These are phyloP conservation scores for Eugnorisma glareosa DNA, from an alignment of 2,888 invertebrate genomes.

Conservation along the genomic window DNA sequence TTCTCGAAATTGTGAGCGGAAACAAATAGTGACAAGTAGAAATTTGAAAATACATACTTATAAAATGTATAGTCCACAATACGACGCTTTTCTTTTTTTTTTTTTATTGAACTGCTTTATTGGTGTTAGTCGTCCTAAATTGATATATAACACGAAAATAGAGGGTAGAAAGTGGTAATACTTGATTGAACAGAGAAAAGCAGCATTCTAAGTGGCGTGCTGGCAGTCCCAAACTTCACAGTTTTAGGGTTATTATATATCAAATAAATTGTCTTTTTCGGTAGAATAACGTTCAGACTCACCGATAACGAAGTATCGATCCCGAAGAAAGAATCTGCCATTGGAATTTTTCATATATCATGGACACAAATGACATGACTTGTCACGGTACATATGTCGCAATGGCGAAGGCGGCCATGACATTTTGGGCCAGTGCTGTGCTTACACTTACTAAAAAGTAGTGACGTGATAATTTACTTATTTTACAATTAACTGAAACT, in stretches of 20 bases:
- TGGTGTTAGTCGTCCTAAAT: conserved; percentile 24
- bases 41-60: conserved; percentile 59
- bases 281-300: conserved; percentile 85
- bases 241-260: conserved; percentile 71
- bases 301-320: conserved; percentile 95
- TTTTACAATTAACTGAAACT: not conserved
- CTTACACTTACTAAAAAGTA: conserved; percentile 35
- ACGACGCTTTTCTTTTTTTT: conserved; percentile 39
- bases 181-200: conserved; percentile 56
- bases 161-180: conserved; percentile 61
- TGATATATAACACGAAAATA: conserved; percentile 48
- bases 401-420: conserved; percentile 86
- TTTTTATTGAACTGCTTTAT: conserved; percentile 11
- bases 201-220: conserved; percentile 77
- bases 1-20: conserved; percentile 63
- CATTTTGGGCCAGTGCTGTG: conserved; percentile 70
- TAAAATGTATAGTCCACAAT: conserved; percentile 54
- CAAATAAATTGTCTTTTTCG: conserved; percentile 64
- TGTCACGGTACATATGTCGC: conserved; percentile 91
- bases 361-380: conserved; percentile 92
- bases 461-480: not conserved
- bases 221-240: conserved; percentile 75
- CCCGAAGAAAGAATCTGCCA: conserved; percentile 97
- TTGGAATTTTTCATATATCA: conserved; percentile 92
- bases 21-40: conserved; percentile 72